Base-by-base conservation (phyloP, 2,888 invertebrate species). In the Mermis nigrescens region DNA sequence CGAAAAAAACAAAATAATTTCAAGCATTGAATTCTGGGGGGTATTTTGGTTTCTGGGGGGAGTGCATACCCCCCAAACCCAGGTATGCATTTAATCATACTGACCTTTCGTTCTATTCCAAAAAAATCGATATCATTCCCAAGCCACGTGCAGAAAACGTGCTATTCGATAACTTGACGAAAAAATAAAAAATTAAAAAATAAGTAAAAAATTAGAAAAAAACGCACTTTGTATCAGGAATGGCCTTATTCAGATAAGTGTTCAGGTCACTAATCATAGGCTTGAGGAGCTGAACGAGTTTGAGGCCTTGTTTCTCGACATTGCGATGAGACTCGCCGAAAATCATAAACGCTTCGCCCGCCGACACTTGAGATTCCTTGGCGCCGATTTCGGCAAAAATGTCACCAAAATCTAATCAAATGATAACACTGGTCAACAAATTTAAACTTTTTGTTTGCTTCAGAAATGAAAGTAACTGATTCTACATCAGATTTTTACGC, bases 201-300 rank as follows among this genome's bases (percentile, higher is more conserved):
- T n/a, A n/a, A n/a, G n/a, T n/a, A n/a, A n/a, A n/a, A n/a, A n/a
- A n/a, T n/a, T n/a, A n/a, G n/a, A n/a, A n/a, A n/a, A n/a, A n/a
- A n/a, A n/a, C n/a, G n/a, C n/a, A n/a, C n/a, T n/a, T 84, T 0
- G 95, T 98, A 72, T 99, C 98, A 0, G 98, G 98, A 68, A 99
- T 92, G 0, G 95, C 98, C 76, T 95, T 92, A 73, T 89, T 83
- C 0, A 98, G 79, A 71, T 94, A 98, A 0, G 95, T 95, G 26
- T 91, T 91, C 76, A 99, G 81, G 74, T 98, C 95, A 48, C 83
- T 81, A 58, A 95, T 76, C 66, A 98, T 85, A 84, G 86, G 74
- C 19, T 72, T 73, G 63, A 67, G 19, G 38, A 57, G 38, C 72
- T 90, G 89, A 54, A 94, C 76, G 82, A 91, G 87, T 62, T 82